phyloP scores from a whole-genome alignment of 2,888 invertebrate genomes.

The Drosophila paucipuncta region DNA sequence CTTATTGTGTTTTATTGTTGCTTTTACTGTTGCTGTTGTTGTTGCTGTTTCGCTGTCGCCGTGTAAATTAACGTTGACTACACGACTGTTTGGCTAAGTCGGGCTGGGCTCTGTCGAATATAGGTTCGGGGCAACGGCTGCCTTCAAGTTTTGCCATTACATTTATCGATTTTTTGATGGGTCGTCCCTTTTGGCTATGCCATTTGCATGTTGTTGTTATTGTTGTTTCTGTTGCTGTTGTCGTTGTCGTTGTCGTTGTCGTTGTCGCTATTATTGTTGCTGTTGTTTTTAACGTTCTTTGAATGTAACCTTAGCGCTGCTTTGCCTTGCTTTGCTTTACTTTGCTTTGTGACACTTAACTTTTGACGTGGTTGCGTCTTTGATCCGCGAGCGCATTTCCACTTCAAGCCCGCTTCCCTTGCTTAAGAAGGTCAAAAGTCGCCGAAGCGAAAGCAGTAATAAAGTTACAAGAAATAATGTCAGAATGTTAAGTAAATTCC shows the following conservation, averaged over 20 bases:
- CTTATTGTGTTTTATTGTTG: conserved; percentile 24
- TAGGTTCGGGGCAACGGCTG: conserved; percentile 32
- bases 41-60: conserved; percentile 42
- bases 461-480: conserved; percentile 14
- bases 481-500: conserved; percentile 26
- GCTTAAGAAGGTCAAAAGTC: conserved; percentile 48
- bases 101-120: conserved; percentile 1
- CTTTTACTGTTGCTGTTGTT: conserved; percentile 3
- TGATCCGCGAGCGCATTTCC: conserved; percentile 49
- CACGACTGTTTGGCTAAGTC: conserved; percentile 30
- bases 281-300: conserved; percentile 31
- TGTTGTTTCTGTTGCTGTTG: conserved; percentile 29
- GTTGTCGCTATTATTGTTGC: conserved; percentile 16
- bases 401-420: neutral
- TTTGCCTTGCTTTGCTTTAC: conserved; percentile 38
- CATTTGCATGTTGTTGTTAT: conserved; percentile 47
- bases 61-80: conserved; percentile 73
- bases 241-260: conserved; percentile 5
- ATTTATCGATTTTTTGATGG: conserved; percentile 65
- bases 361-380: conserved; percentile 70
- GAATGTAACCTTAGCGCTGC: conserved; percentile 53
- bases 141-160: conserved; percentile 71
- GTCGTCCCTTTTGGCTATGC: conserved; percentile 27
- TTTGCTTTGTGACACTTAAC: conserved; percentile 74
- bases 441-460: conserved; percentile 12